Evolutionary conservation across 2,888 invertebrate genomes (phyloP).

Genomic region (Abscondita cerata): DNA sequence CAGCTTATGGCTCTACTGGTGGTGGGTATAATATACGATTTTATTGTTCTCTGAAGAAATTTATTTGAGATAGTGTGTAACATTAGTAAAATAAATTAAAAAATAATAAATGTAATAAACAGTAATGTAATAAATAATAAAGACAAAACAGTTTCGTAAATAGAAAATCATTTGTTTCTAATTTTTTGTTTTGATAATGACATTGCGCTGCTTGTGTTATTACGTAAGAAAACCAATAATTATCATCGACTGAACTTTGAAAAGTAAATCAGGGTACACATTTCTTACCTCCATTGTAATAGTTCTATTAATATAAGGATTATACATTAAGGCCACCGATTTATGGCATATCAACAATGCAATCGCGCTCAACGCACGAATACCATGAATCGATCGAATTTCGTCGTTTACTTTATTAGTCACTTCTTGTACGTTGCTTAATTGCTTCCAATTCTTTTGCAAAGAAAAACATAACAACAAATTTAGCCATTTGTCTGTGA

Average conservation of each 20-base stretch:
- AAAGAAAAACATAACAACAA: conserved; percentile 20
- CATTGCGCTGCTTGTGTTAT: no score
- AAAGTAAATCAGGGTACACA: background rate
- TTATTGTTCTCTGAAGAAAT: no score
- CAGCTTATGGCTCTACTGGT: no score
- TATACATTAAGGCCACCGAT: conserved; percentile 66
- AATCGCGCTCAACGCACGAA: conserved; percentile 63
- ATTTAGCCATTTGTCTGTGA: conserved; percentile 14
- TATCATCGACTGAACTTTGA: background rate
- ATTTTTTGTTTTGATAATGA: no score
- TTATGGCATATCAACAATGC: conserved; percentile 65
- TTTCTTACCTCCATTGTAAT: conserved; percentile 61
- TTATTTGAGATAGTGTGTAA: no score
- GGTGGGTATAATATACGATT: no score
- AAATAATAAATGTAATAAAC: no score
- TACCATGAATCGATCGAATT: conserved; percentile 62
- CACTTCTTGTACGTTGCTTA: background rate
- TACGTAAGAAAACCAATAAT: no score
- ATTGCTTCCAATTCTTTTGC: conserved; percentile 25
- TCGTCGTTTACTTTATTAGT: conserved; percentile 22
- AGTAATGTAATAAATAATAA: no score
- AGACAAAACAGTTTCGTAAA: no score
- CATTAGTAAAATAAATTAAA: no score
- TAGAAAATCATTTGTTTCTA: no score
- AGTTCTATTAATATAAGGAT: conserved; percentile 65